Conservation (phyloP, 2,888 invertebrate species). For the Drosophila ezoana region DNA sequence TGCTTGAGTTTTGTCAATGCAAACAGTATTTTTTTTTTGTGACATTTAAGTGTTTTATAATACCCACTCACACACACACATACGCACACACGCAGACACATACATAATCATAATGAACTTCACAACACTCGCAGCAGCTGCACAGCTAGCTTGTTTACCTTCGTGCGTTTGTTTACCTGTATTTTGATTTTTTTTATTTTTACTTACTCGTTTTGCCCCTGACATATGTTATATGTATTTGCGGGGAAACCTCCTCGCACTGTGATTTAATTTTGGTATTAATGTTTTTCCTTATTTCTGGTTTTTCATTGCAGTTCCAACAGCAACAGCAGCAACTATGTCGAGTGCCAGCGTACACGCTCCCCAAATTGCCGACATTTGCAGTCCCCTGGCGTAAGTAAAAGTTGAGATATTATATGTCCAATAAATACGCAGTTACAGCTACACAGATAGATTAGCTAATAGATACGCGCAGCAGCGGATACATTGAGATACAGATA, state of each 20-base stretch:
- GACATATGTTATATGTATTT: constrained; percentile 30
- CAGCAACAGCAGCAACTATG: constrained; percentile 85
- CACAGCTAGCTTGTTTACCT: constrained; percentile 72
- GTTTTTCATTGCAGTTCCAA: constrained; percentile 78
- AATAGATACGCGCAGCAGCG: background rate
- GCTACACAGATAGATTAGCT: background rate
- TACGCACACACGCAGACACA: no score
- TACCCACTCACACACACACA: constrained; percentile 32
- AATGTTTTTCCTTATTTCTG: constrained; percentile 50
- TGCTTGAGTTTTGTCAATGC: constrained; percentile 39
- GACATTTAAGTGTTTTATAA: constrained; percentile 65
- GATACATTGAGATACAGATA: background rate
- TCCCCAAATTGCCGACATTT: constrained; percentile 85
- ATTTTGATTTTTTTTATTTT: constrained; percentile 5
- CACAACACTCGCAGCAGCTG: constrained; percentile 51
- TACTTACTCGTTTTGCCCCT: constrained; percentile 46
- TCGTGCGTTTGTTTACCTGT: constrained; percentile 58
- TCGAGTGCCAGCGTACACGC: constrained; percentile 87
- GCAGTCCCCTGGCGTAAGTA: constrained; percentile 84
- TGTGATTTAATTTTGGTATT: constrained; percentile 26
- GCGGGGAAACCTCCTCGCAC: background rate
- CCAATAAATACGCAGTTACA: background rate
- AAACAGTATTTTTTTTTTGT: constrained; percentile 27
- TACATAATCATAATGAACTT: constrained; percentile 35
- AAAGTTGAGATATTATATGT: constrained; percentile 3